Percentiles rank a stretch among this genome's conserved stretches.
These are phyloP conservation scores for Lamprologus speciosus DNA, from an alignment of 2,113 vertebrate species.

Conservation along the genomic window DNA sequence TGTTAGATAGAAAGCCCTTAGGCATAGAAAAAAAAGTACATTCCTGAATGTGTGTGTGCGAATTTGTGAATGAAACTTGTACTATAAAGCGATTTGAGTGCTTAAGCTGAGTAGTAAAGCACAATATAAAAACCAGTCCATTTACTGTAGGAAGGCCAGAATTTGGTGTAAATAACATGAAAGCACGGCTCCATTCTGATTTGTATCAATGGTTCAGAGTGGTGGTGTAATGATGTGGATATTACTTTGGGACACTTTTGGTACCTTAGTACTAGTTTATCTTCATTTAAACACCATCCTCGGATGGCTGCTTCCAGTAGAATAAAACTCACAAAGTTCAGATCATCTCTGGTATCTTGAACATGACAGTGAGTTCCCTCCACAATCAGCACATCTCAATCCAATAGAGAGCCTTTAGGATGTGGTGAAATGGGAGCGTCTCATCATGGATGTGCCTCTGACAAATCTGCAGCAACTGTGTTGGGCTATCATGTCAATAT, in stretches of 20 bases:
- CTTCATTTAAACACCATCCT: neutral
- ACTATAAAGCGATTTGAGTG: neutral
- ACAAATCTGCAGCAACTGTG: neutral
- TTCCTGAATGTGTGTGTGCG: neutral
- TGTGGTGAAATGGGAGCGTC: neutral
- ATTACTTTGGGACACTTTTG: neutral
- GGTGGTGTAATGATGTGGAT: neutral
- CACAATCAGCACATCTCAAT: neutral
- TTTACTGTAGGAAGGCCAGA: neutral
- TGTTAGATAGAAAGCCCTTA: neutral
- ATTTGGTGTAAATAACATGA: neutral
- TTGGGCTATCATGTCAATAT: neutral
- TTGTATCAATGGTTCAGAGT: neutral
- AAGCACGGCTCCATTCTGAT: neutral
- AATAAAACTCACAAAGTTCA: neutral
- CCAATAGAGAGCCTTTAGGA: neutral
- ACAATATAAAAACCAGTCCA: neutral
- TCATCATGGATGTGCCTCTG: neutral
- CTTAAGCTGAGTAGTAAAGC: neutral
- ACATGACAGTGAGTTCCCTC: neutral
- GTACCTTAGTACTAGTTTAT: neutral
- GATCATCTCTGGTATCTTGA: neutral
- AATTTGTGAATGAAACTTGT: neutral
- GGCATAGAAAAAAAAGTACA: neutral
- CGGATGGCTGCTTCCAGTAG: neutral